A percentile compares a stretch with the other conserved stretches of the same genome.
Evolutionary conservation across 1,140 invertebrate genomes (phyloP).

Genomic region (Ephestia elutella): DNA sequence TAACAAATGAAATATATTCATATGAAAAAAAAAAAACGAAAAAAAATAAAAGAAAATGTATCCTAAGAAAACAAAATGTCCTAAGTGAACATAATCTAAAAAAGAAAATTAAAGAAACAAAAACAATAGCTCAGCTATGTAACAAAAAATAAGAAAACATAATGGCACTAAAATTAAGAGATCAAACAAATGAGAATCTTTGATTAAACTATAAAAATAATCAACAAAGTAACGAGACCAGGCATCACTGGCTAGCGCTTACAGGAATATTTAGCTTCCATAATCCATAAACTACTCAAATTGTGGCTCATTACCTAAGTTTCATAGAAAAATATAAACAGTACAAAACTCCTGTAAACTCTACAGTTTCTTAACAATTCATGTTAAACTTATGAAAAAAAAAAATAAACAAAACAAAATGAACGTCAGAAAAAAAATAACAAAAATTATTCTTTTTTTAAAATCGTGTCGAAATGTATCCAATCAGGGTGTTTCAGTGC

Average conservation of each 20-base stretch:
- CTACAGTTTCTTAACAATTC: constrained; percentile 45
- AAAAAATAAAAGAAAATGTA: constrained; percentile 20
- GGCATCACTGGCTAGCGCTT: background rate
- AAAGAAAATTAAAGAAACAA: constrained; percentile 18
- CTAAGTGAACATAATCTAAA: constrained; percentile 19
- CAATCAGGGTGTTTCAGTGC: constrained; percentile 52
- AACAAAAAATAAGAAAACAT: background rate
- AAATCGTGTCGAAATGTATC: constrained; percentile 6
- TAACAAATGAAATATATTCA: constrained; percentile 41
- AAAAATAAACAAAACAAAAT: constrained; percentile 14
- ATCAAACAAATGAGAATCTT: background rate
- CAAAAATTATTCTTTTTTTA: constrained; percentile 21
- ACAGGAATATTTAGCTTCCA: background rate
- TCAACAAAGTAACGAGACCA: background rate
- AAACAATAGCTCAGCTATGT: background rate
- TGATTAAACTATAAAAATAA: background rate
- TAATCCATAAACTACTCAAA: background rate
- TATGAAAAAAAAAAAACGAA: constrained; percentile 24
- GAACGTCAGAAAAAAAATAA: constrained; percentile 9
- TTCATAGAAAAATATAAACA: background rate
- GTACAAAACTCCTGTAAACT: constrained; percentile 2
- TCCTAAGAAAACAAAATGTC: constrained; percentile 11
- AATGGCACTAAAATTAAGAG: background rate
- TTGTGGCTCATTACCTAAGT: background rate
- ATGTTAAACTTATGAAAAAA: constrained; percentile 32